Evolutionary conservation across 2,888 invertebrate genomes (phyloP), one percentile per base, ranked within the genome.

Genomic region (Drosophila mettleri): DNA sequence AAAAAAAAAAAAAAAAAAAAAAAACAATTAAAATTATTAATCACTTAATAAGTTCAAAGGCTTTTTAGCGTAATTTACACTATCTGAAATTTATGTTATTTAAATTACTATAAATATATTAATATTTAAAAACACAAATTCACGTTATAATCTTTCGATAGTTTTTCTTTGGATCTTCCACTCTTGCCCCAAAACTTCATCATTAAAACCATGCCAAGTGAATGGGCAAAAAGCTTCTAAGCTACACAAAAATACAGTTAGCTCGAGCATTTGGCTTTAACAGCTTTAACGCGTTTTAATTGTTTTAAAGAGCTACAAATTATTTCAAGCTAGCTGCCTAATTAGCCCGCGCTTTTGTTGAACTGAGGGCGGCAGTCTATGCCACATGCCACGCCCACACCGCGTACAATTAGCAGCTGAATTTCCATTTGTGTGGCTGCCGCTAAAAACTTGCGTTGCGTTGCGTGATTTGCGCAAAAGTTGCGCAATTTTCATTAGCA

Each of bases 401-500:
- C 2, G 31, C 29, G 3, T 22, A 41, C 80, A 82, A 72, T 87
- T 85, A 69, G 67, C 52, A 51, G 46, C 31, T 46, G 54, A 80
- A 66, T 60, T 73, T 80, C 58, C 80, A 61, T 58, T 78, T 74
- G 62, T 75, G 64, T 31, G 52, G 58, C 39, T 49, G 71, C 36
- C 46, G 45, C 36, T 55, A 5, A 49, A 69, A 53, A 74, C 36
- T 45, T 48, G 33, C 51, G 41, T 45, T 48, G 33, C 51, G 53
- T 58, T 41, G 64, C 55, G 60, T 63, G 76, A 70, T 86, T 65
- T 67, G 36, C 27, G 61, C 65, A 46, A 69, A 83, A 83, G 77
- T 83, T 76, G 80, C 60, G 64, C 86, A 86, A 88, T 88, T 86
- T 82, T 86, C 84, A 88, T 88, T 82, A 82, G 82, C 82, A 88